phyloP scores from a whole-genome alignment of 2,888 invertebrate genomes.

The Tenthredo mesomela region DNA sequence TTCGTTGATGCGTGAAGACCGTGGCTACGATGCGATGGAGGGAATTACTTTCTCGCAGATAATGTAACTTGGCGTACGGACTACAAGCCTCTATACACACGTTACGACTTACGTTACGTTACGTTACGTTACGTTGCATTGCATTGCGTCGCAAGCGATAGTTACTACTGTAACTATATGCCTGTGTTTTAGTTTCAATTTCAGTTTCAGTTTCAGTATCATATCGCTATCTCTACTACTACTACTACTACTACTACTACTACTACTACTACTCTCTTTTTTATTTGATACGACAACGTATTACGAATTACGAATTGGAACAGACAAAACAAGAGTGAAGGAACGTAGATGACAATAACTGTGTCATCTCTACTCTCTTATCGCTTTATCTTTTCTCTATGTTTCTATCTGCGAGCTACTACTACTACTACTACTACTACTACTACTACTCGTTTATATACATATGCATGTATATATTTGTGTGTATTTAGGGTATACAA shows the following conservation, averaged over 20 bases:
- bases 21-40: not conserved
- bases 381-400: not conserved
- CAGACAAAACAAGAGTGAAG: constrained; percentile 46
- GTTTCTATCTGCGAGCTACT: not conserved
- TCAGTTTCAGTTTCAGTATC: not conserved
- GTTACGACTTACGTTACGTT: not conserved
- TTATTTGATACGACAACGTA: not conserved
- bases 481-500: not conserved
- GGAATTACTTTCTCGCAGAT: constrained; percentile 21
- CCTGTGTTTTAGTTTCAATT: not conserved
- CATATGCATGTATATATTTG: not conserved
- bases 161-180: not conserved
- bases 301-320: not conserved
- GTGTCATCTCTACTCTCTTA: constrained; percentile 66
- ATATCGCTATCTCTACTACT: not conserved
- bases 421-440: too few species aligned
- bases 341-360: constrained; percentile 71
- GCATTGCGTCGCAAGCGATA: not conserved
- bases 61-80: not conserved
- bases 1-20: not conserved
- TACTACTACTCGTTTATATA: too few species aligned
- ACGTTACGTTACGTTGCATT: not conserved
- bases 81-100: not conserved
- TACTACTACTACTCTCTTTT: too few species aligned
- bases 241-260: too few species aligned